Base-by-base conservation (phyloP, 2,888 invertebrate species). In the Yponomeuta evonymella region DNA sequence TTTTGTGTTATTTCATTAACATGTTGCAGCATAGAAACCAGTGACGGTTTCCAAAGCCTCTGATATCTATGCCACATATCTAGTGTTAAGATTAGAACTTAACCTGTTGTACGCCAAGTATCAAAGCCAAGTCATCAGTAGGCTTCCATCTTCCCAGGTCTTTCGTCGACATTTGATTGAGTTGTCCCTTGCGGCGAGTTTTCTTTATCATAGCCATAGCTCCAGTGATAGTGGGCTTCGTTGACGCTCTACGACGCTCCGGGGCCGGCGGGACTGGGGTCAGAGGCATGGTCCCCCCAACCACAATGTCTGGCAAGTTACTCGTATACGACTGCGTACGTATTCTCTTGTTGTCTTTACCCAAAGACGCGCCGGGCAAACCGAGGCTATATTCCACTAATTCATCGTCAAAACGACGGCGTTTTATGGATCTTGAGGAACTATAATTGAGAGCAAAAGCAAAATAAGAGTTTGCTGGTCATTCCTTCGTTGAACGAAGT, bases 61-160 rank as follows among this genome's bases (percentile, higher is more conserved):
- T 36, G 36, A 5, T 36, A 5, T 6, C 43, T 43, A 6, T 8
- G 8, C 1, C 43, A 43, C 43, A 43, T 43, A 8, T 70, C 2
- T 43, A 58, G 43, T 33, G 64, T 75, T 62, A 62, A 62, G n/a
- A 23, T n/a, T 63, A 63, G 11, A 63, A 63, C 2, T 30, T 29
- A 30, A 96, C 96, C 92, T 98, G 99, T 80, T 98, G 97, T 4
- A 99, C 97, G 73, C 98, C 98, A 74, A 97, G 95, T 73, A 99
- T 97, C 1, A 99, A 93, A 0, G 97, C 96, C 48, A 99, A 91
- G 92, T 99, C 99, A 92, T 99, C 99, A 33, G 97, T 96, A 1
- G 99, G 98, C 83, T 99, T 98, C 99, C 99, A 99, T 71, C 98
- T 94, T 0, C 98, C 98, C 67, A 97, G 91, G 88, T 97, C 97